Conservation (phyloP, 2,113 vertebrate species). For the Empidonax traillii region DNA sequence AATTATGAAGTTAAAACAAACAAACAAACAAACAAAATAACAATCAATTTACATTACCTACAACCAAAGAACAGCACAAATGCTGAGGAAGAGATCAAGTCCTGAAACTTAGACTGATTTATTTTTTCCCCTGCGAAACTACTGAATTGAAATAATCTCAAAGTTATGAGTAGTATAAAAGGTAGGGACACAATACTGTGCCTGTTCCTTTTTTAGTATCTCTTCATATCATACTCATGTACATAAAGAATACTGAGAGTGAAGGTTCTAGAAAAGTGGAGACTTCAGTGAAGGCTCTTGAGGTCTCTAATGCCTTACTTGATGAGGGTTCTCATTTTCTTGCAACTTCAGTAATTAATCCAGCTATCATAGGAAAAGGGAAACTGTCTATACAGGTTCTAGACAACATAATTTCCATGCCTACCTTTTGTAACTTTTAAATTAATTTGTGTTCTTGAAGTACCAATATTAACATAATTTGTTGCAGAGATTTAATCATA, state of each 20-base stretch:
- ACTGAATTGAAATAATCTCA: not conserved
- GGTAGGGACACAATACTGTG: rapidly evolving
- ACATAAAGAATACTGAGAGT: not conserved
- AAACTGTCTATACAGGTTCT: conserved; percentile 28
- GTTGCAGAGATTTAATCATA: conserved; percentile 1
- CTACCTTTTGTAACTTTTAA: conserved; percentile 6
- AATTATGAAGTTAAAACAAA: not conserved
- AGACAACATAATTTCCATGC: conserved; percentile 1
- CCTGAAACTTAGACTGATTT: not conserved
- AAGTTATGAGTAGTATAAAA: not conserved
- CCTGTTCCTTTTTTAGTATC: not conserved
- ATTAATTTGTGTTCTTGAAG: conserved; percentile 55
- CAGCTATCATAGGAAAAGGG: not conserved
- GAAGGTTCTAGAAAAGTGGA: not conserved
- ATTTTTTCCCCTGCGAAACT: not conserved
- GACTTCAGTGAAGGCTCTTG: not conserved
- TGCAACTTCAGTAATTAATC: not conserved
- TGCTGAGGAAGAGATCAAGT: not conserved
- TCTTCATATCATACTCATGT: not conserved
- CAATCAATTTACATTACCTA: not conserved
- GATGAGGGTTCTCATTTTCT: not conserved
- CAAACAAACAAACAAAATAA: not conserved
- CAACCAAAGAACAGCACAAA: not conserved
- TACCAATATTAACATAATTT: conserved; percentile 47
- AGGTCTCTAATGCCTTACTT: not conserved